Base-by-base conservation (phyloP, 2,888 invertebrate species). In the Conchocele bisecta region DNA sequence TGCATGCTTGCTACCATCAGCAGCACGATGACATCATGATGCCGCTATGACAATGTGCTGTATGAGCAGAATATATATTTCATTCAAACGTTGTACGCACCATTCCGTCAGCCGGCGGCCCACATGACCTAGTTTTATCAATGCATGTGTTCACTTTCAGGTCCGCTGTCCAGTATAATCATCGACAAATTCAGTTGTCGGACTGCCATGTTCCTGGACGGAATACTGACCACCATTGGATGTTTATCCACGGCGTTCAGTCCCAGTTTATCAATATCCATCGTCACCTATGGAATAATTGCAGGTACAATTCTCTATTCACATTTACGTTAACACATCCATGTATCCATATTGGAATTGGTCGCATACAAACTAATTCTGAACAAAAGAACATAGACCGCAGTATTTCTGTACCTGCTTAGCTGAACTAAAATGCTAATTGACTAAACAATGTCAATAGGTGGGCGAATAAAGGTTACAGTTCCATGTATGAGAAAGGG, bases 161-260 rank as follows among this genome's bases (percentile, higher is more conserved):
- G 85, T 41, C 82, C 82, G 4, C 24, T 84, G 6, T 82, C 83
- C 1, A 81, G 83, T 60, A 44, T 78, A 2, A 63, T 83, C 3
- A 71, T 79, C 2, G 83, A 82, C 65, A 59, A 46, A 22, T 79
- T 59, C 33, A 79, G 81, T 41, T 82, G 81, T 65, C 72, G 83
- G 22, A 56, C 71, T 0, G 71, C 76, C 15, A 81, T 85, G 69
- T 65, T 83, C 39, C 24, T 76, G 2, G 82, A 83, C 17, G 83
- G 83, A 1, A 15, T 82, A 22, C 56, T 83, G 28, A 74, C 82
- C 44, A 67, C 81, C 5, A 9, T 77, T 5, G 83, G 83, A 13
- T 71, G 75, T 31, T 41, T 81, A 3, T 41, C 73, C 9, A 76
- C 79, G 28, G 79, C 82, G 3, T 81, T 85, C 39, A 78, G 80